phyloP scores from a whole-genome alignment of 2,888 invertebrate species.

The Seira musarum region DNA sequence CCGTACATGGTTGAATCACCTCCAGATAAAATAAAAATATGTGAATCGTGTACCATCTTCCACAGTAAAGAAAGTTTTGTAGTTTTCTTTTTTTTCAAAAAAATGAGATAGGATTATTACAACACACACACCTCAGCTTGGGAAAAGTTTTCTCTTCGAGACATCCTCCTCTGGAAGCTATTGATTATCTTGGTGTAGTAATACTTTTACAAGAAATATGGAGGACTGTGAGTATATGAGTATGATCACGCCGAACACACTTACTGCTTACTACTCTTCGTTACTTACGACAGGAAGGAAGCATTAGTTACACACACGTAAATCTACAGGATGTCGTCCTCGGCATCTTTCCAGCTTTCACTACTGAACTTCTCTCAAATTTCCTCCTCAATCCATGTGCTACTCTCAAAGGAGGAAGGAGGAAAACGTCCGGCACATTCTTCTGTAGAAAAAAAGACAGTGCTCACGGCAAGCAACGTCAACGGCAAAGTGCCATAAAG shows the following conservation, averaged over 20 bases:
- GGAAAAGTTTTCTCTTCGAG: neutral
- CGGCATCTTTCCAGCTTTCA: conserved; percentile 18
- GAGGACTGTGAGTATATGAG: neutral
- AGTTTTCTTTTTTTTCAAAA: neutral
- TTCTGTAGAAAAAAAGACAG: neutral
- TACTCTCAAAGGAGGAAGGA: neutral
- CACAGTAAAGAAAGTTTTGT: neutral
- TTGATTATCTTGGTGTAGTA: conserved; percentile 38
- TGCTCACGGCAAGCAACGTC: conserved; percentile 12
- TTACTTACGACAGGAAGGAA: conserved; percentile 24
- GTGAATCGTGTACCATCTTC: too few relatives aligned
- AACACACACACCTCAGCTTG: neutral
- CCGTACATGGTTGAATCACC: too few relatives aligned
- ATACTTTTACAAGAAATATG: conserved; percentile 6
- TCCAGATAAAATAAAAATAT: too few relatives aligned
- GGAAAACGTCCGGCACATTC: conserved; percentile 15
- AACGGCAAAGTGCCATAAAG: neutral
- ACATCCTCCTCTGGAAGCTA: conserved; percentile 22
- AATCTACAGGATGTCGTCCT: conserved; percentile 29
- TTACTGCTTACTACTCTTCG: neutral
- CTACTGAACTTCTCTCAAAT: neutral
- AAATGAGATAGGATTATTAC: neutral
- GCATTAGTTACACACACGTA: conserved; percentile 52
- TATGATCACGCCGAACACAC: neutral
- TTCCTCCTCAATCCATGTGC: neutral